Conservation (phyloP, 2,888 invertebrate species). For the Shargacucullia verbasci region DNA sequence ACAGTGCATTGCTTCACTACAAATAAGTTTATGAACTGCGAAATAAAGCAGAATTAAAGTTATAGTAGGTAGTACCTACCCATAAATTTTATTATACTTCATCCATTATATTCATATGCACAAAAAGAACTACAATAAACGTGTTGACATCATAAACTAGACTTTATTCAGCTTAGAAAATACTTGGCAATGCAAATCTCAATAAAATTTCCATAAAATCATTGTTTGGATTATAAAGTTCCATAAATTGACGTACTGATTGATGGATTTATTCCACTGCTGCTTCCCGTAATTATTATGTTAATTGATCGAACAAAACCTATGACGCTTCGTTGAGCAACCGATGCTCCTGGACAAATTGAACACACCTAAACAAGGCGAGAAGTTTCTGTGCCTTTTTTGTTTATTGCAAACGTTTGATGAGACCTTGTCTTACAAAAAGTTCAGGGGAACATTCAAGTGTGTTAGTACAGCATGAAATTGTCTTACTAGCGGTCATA, state of each 20-base stretch:
- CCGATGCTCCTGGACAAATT: constrained; percentile 58
- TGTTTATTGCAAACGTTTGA: constrained; percentile 40
- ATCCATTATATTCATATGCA: neutral
- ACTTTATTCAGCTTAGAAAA: constrained; percentile 28
- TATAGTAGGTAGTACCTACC: too few relatives aligned
- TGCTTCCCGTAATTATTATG: constrained; percentile 64
- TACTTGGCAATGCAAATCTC: constrained; percentile 35
- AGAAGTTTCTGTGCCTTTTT: constrained; percentile 53
- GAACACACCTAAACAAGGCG: constrained; percentile 51
- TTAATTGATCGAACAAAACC: constrained; percentile 51
- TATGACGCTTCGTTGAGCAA: constrained; percentile 56
- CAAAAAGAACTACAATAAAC: constrained; percentile 3
- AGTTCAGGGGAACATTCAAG: constrained; percentile 63
- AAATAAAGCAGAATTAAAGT: too few relatives aligned
- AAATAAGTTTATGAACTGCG: too few relatives aligned
- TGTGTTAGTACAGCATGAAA: constrained; percentile 75
- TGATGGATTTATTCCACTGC: constrained; percentile 62
- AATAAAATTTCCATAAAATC: constrained; percentile 59
- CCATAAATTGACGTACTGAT: constrained; percentile 58
- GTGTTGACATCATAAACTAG: constrained; percentile 40
- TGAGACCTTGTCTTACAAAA: constrained; percentile 52
- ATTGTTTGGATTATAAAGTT: constrained; percentile 56
- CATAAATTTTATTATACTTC: too few relatives aligned
- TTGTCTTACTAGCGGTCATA: constrained; percentile 80
- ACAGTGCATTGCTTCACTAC: too few relatives aligned